Conservation (phyloP, 2,797 vertebrate species). For the Vireo griseus region DNA sequence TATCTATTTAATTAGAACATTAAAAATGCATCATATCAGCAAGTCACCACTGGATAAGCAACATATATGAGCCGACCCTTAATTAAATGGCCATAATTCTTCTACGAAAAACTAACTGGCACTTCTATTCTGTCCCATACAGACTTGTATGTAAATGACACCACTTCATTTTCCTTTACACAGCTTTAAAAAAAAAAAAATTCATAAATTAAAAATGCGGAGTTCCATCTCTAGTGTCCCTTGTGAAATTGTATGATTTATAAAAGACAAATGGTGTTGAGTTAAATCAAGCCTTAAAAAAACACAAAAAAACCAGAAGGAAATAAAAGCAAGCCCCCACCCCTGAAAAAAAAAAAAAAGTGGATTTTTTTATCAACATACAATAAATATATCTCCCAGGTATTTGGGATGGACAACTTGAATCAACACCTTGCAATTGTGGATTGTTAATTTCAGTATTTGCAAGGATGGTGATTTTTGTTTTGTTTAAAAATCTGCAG, state of each 20-base stretch:
- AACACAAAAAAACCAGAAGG: neutral
- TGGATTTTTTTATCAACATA: slow-evolving; percentile 72
- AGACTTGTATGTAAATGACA: slow-evolving; percentile 75
- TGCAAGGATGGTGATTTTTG: slow-evolving; percentile 79
- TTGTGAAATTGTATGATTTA: slow-evolving; percentile 76
- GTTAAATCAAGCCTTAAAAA: slow-evolving; percentile 70
- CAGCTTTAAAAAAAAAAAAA: slow-evolving; percentile 73
- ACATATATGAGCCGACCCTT: slow-evolving; percentile 75
- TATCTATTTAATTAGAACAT: slow-evolving; percentile 56
- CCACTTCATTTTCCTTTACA: slow-evolving; percentile 78
- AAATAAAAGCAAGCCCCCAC: neutral
- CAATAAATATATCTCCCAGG: slow-evolving; percentile 78
- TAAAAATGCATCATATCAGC: slow-evolving; percentile 62
- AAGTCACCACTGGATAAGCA: slow-evolving; percentile 70
- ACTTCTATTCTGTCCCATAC: slow-evolving; percentile 80
- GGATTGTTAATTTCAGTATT: slow-evolving; percentile 79
- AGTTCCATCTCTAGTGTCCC: slow-evolving; percentile 77
- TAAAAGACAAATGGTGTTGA: slow-evolving; percentile 79
- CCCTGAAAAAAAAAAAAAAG: neutral
- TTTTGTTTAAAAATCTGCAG: slow-evolving; percentile 82
- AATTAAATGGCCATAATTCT: slow-evolving; percentile 69
- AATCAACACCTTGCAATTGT: slow-evolving; percentile 78
- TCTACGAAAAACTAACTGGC: slow-evolving; percentile 75
- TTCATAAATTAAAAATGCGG: slow-evolving; percentile 82
- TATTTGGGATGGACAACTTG: slow-evolving; percentile 67